These are phyloP conservation scores for Zosterops japonicus DNA, from an alignment of 2,113 vertebrate species.

Conservation along the genomic window DNA sequence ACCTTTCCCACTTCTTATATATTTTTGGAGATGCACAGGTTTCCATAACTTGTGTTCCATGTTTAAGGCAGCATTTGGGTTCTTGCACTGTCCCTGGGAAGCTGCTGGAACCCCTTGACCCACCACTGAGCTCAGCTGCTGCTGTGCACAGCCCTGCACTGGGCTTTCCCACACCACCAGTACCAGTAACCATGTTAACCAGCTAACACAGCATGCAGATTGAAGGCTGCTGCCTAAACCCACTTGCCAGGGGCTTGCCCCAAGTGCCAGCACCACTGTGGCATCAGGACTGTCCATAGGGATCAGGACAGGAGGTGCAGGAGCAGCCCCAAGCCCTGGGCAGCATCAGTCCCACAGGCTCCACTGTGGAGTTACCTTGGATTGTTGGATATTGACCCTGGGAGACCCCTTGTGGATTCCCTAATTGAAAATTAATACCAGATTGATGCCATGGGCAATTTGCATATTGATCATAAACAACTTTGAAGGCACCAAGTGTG, in stretches of 20 bases:
- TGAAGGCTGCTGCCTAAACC: background rate
- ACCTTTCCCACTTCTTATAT: background rate
- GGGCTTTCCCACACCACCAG: rapidly evolving
- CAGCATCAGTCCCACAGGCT: background rate
- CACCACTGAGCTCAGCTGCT: rapidly evolving
- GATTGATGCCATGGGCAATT: slow-evolving; percentile 96
- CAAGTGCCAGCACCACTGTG: background rate
- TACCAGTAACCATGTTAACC: rapidly evolving
- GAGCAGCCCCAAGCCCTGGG: background rate
- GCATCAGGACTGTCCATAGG: background rate
- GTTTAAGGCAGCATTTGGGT: background rate
- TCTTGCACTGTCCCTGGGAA: background rate
- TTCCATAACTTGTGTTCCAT: background rate
- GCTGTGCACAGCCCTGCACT: background rate
- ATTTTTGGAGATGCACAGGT: background rate
- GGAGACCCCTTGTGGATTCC: slow-evolving; percentile 94
- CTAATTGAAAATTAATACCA: slow-evolving; percentile 99
- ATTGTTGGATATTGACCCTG: slow-evolving; percentile 95
- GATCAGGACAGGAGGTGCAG: background rate
- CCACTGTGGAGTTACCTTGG: slow-evolving; percentile 82
- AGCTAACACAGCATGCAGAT: rapidly evolving
- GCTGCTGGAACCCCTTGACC: background rate
- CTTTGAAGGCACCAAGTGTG: slow-evolving; percentile 96
- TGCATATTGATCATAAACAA: slow-evolving; percentile 99
- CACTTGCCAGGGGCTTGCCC: background rate